Conservation (phyloP, 1,140 invertebrate species). For the Drosophila bipectinata region DNA sequence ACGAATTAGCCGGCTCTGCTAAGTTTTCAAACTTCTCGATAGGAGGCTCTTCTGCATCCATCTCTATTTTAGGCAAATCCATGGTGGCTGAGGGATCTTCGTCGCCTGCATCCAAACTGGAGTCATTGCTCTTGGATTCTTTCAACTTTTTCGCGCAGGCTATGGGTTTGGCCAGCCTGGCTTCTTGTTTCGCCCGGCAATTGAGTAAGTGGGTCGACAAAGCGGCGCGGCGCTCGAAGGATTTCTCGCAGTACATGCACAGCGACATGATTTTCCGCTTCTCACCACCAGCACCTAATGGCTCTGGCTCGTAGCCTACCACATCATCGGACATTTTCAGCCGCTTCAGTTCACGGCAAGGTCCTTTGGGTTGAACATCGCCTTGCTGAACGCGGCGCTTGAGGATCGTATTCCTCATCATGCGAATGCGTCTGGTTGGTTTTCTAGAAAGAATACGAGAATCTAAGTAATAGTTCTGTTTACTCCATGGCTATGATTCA, state of each 20-base stretch:
- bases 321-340: conserved; percentile 69
- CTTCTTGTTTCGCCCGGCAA: conserved; percentile 83
- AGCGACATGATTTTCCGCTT: conserved; percentile 69
- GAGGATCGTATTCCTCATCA: conserved; percentile 77
- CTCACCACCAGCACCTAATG: conserved; percentile 35
- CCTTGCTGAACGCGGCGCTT: conserved; percentile 73
- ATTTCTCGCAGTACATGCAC: conserved; percentile 88
- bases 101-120: conserved; percentile 33
- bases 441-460: conserved; percentile 52
- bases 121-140: conserved; percentile 21
- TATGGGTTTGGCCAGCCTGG: conserved; percentile 59
- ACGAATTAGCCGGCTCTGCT: conserved; percentile 50
- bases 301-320: conserved; percentile 50
- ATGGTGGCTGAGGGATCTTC: conserved; percentile 18
- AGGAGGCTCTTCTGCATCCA: conserved; percentile 6
- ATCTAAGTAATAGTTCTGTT: not conserved
- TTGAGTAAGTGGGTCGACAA: conserved; percentile 87
- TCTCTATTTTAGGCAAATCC: conserved; percentile 26
- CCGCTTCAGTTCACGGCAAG: conserved; percentile 74
- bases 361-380: conserved; percentile 69
- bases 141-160: conserved; percentile 57
- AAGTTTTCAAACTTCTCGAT: conserved; percentile 70
- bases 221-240: conserved; percentile 88
- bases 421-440: conserved; percentile 72
- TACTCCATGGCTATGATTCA: not conserved